These are phyloP conservation scores for Papilio polyxenes DNA, from an alignment of 1,140 invertebrate species.

Conservation along the genomic window DNA sequence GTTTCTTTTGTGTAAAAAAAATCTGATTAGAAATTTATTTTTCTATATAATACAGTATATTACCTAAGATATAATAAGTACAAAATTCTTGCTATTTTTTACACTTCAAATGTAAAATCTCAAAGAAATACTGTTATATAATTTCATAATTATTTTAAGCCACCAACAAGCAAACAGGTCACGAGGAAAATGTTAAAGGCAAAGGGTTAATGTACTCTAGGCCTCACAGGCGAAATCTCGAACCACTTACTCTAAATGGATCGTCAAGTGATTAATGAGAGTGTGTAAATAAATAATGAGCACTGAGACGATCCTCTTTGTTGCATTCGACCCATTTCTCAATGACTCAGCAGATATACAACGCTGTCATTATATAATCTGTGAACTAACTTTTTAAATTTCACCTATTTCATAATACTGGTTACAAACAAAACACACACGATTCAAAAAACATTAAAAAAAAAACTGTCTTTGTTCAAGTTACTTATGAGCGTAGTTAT, in stretches of 20 bases:
- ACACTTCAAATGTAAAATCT: background rate
- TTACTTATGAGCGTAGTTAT: conserved; percentile 13
- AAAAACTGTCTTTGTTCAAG: conserved; percentile 2
- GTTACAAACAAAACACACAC: conserved; percentile 1
- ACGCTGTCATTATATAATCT: conserved; percentile 27
- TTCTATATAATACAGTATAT: too few relatives aligned
- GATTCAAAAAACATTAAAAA: conserved; percentile 11
- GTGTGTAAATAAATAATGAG: conserved; percentile 39
- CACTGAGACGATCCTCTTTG: conserved; percentile 28
- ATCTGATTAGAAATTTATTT: too few relatives aligned
- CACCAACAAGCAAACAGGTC: conserved; percentile 17
- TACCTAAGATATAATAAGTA: background rate
- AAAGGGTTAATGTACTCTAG: conserved; percentile 37
- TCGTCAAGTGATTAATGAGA: conserved; percentile 39
- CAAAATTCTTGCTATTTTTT: background rate
- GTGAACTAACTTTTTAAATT: conserved; percentile 22
- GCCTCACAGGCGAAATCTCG: conserved; percentile 30
- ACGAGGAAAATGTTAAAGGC: conserved; percentile 29
- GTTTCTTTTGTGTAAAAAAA: too few relatives aligned
- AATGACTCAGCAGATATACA: conserved; percentile 31
- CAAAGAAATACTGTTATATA: background rate
- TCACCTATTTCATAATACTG: conserved; percentile 27
- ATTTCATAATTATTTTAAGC: conserved; percentile 25
- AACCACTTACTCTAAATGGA: conserved; percentile 38
- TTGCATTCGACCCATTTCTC: conserved; percentile 31